phyloP scores from a whole-genome alignment of 2,113 vertebrate genomes.

The Australoheros scitulus region DNA sequence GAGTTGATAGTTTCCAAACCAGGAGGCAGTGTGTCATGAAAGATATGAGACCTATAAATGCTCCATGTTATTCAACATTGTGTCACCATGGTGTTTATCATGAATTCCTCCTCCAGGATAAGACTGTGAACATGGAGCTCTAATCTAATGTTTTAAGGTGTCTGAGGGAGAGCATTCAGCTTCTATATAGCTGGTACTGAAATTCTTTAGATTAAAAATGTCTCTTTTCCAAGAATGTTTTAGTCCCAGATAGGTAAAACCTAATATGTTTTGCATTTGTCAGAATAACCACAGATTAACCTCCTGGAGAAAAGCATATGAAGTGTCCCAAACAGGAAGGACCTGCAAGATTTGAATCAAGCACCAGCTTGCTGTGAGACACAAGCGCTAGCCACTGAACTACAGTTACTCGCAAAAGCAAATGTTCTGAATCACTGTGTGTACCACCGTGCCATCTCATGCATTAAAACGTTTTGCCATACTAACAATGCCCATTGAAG shows the following conservation, averaged over 20 bases:
- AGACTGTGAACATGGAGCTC: not conserved
- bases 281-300: not conserved
- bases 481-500: no score
- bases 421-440: no score
- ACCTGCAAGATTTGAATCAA: no score
- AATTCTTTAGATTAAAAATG: not conserved
- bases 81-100: rapidly evolving
- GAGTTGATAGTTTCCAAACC: not conserved
- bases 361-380: no score
- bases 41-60: not conserved
- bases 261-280: not conserved
- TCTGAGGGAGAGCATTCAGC: not conserved
- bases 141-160: not conserved
- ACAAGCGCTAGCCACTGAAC: not conserved
- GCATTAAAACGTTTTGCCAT: no score
- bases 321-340: not conserved
- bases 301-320: rapidly evolving
- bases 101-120: not conserved
- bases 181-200: not conserved
- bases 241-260: not conserved
- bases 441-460: no score
- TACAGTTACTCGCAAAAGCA: not conserved
- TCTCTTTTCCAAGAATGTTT: not conserved
- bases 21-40: not conserved
- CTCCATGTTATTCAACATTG: not conserved